Conservation (phyloP, 2,888 invertebrate species). For the Drosophila testacea region DNA sequence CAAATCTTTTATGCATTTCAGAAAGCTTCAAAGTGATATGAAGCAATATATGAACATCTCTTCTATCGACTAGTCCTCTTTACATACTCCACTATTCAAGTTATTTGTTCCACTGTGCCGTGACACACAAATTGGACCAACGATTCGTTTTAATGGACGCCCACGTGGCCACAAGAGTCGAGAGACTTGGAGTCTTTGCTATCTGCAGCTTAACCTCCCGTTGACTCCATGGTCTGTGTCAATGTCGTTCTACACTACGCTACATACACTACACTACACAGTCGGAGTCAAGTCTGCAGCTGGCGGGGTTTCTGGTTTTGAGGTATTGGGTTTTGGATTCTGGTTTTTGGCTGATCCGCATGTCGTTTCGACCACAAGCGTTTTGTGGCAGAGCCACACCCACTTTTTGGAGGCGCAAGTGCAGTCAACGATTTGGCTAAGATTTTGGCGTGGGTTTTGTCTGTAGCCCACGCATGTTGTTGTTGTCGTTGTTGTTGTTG, state of each 20-base stretch:
- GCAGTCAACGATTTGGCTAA: constrained; percentile 67
- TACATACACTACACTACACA: not conserved
- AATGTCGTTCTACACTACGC: constrained; percentile 49
- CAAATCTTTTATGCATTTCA: no score
- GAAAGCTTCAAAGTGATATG: no score
- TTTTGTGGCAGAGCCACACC: constrained; percentile 58
- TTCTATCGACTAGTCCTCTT: no score
- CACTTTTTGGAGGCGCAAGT: constrained; percentile 50
- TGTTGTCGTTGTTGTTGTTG: constrained; percentile 24
- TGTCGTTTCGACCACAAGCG: constrained; percentile 62
- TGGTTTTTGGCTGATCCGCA: constrained; percentile 34
- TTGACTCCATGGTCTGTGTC: constrained; percentile 62
- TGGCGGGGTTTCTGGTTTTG: constrained; percentile 5
- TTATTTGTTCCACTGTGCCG: constrained; percentile 21
- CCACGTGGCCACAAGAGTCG: constrained; percentile 48
- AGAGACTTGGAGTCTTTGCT: constrained; percentile 16
- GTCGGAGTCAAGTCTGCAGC: constrained; percentile 6
- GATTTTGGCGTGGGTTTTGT: constrained; percentile 61
- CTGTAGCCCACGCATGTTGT: constrained; percentile 46
- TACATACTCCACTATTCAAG: not conserved
- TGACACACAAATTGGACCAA: constrained; percentile 66
- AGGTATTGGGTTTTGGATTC: constrained; percentile 30
- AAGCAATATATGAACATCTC: no score
- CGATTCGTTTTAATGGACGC: constrained; percentile 66
- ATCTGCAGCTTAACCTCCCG: constrained; percentile 27